These are phyloP conservation scores for Schizopygopsis pylzovi DNA, from an alignment of 2,797 vertebrate species.

Conservation along the genomic window DNA sequence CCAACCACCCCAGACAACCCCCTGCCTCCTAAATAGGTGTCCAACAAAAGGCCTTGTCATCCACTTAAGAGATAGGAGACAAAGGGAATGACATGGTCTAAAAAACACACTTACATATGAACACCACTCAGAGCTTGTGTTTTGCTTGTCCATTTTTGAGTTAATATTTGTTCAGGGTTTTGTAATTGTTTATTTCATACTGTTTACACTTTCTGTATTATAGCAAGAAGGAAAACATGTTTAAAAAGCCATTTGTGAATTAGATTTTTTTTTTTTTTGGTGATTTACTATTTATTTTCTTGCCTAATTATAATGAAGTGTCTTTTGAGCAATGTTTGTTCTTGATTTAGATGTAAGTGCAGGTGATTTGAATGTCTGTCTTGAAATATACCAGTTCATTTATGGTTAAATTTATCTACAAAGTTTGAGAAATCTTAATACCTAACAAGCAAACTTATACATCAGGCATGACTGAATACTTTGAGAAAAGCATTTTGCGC, in stretches of 20 bases:
- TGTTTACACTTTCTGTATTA: conserved; percentile 65
- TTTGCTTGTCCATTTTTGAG: conserved; percentile 28
- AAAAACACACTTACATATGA: conserved; percentile 9
- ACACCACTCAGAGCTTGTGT: conserved; percentile 26
- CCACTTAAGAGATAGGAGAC: conserved; percentile 22
- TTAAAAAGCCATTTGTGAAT: conserved; percentile 67
- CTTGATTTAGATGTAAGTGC: conserved; percentile 1
- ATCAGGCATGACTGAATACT: conserved; percentile 11
- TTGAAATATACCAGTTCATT: conserved; percentile 58
- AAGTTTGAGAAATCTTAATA: neutral
- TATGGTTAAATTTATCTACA: conserved; percentile 5
- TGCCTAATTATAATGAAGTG: conserved; percentile 56
- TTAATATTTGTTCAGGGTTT: conserved; percentile 60
- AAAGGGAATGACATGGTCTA: conserved; percentile 5
- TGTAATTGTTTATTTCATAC: conserved; percentile 48
- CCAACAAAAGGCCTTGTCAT: conserved; percentile 12
- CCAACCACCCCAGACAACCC: conserved; percentile 78
- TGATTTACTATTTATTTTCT: conserved; percentile 69
- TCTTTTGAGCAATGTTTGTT: conserved; percentile 61
- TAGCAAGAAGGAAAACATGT: conserved; percentile 48
- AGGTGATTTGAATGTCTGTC: neutral
- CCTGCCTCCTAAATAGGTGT: conserved; percentile 71
- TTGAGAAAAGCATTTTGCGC: neutral
- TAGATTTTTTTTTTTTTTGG: conserved; percentile 37
- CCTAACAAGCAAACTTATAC: neutral